Evolutionary conservation across 1,140 invertebrate species (phyloP), one percentile per base, ranked within the genome.

Genomic region (Odontomachus brunneus): DNA sequence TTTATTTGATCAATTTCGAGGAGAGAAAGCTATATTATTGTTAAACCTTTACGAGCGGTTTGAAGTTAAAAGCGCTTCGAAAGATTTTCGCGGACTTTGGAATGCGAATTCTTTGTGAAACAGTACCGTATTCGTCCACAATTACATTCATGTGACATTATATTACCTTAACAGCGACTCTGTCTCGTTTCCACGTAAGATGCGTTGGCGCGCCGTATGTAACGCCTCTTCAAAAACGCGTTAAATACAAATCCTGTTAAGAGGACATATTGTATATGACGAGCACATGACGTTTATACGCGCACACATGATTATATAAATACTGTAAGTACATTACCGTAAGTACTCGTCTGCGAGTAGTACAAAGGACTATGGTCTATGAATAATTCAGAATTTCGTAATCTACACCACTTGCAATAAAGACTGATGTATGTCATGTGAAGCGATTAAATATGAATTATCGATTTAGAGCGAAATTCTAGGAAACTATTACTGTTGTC

Each of bases 191-290:
- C 63, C 17, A 67, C 63, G 14, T 69, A 44, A 78, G 63, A 78
- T 57, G 49, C 51, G 63, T 67, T 67, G 75, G 22, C 49, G 17
- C 22, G 33, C 51, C 51, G 69, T 69, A 69, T 57, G 29, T 78
- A 44, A 78, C 75, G 75, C 75, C 75, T 69, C 75, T 33, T 67
- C 22, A 14, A 69, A 57, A 44, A 57, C 33, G 14, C 33, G 17
- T 78, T 51, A 63, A 63, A 4, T 62, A 38, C n/a, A 24, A 44
- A 63, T 82, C 59, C 59, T 82, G 29, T 75, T 76, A 49, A 75
- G 38, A 33, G 33, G 59, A n/a, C 14, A 63, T 44, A 14, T 62
- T 63, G 29, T 22, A 17, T 69, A 26, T n/a, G 19, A 49, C 24
- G 48, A 66, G 19, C 9, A 44, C 38, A 44, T 44, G 38, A 44